These are phyloP conservation scores for Crotalus viridis DNA, from an alignment of 2,113 vertebrate species.

Conservation along the genomic window DNA sequence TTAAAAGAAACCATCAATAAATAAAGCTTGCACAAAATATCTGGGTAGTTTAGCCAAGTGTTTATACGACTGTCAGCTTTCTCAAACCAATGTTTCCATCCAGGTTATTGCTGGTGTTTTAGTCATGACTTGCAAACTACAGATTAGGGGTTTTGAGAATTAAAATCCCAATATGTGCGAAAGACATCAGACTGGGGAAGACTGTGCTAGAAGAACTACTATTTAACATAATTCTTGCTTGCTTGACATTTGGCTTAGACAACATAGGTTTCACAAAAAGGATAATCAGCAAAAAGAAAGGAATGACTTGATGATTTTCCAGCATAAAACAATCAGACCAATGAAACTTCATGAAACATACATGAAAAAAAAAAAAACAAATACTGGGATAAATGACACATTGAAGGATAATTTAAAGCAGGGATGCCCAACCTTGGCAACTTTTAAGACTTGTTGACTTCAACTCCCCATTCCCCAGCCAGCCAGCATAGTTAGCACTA, in stretches of 20 bases:
- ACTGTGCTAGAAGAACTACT: neutral
- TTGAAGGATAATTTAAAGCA: neutral
- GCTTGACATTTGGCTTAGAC: neutral
- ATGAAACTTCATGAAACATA: neutral
- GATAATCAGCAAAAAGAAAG: neutral
- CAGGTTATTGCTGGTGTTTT: neutral
- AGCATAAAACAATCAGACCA: neutral
- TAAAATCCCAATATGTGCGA: neutral
- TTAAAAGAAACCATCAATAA: neutral
- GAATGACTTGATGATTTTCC: neutral
- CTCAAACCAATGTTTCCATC: neutral
- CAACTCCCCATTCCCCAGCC: neutral
- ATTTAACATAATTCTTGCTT: neutral
- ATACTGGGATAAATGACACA: neutral
- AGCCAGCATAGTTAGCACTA: neutral
- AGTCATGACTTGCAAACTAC: neutral
- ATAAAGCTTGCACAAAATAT: neutral
- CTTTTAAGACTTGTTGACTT: neutral
- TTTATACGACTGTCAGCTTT: neutral
- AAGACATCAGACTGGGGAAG: neutral
- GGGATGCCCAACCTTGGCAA: neutral
- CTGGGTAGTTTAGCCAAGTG: neutral
- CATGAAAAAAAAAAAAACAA: neutral
- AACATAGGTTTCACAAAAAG: neutral
- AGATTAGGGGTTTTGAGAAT: neutral